These are phyloP conservation scores for Pharmacophagus antenor DNA, from an alignment of 2,888 invertebrate genomes.

Conservation along the genomic window DNA sequence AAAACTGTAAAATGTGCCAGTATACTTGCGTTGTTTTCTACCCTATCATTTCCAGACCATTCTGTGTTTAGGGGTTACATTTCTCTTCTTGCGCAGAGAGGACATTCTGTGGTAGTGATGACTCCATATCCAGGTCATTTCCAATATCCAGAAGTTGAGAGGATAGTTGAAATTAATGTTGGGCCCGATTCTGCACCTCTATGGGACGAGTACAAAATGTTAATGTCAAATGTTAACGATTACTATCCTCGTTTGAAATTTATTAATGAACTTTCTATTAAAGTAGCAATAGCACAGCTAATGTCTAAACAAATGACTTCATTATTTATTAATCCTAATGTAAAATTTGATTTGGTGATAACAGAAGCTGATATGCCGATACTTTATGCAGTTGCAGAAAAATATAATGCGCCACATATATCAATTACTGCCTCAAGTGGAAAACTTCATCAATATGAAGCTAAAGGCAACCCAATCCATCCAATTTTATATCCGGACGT, in stretches of 20 bases:
- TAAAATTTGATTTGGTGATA: slow-evolving; percentile 79
- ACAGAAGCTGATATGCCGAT: slow-evolving; percentile 77
- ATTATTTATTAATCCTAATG: slow-evolving; percentile 60
- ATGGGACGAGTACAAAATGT: slow-evolving; percentile 62
- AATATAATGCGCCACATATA: slow-evolving; percentile 78
- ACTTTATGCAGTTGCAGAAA: slow-evolving; percentile 73
- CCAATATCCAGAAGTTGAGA: slow-evolving; percentile 55
- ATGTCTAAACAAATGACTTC: slow-evolving; percentile 67
- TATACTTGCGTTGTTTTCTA: slow-evolving; percentile 66
- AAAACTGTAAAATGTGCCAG: slow-evolving; percentile 49
- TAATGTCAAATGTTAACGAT: slow-evolving; percentile 64
- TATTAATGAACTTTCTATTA: slow-evolving; percentile 58
- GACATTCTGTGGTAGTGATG: slow-evolving; percentile 66
- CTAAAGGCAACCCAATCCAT: slow-evolving; percentile 77
- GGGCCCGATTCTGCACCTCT: slow-evolving; percentile 56
- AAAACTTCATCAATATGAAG: slow-evolving; percentile 68
- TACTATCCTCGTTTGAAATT: slow-evolving; percentile 52
- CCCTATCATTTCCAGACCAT: slow-evolving; percentile 68
- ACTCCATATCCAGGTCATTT: slow-evolving; percentile 71
- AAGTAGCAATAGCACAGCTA: slow-evolving; percentile 63
- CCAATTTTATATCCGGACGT: slow-evolving; percentile 75
- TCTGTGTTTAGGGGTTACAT: slow-evolving; percentile 64
- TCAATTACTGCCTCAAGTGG: slow-evolving; percentile 75
- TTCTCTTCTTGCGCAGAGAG: slow-evolving; percentile 55
- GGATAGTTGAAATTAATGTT: slow-evolving; percentile 64